These are phyloP conservation scores for Invenusta paracnida DNA, from an alignment of 2,888 invertebrate species.

Conservation along the genomic window DNA sequence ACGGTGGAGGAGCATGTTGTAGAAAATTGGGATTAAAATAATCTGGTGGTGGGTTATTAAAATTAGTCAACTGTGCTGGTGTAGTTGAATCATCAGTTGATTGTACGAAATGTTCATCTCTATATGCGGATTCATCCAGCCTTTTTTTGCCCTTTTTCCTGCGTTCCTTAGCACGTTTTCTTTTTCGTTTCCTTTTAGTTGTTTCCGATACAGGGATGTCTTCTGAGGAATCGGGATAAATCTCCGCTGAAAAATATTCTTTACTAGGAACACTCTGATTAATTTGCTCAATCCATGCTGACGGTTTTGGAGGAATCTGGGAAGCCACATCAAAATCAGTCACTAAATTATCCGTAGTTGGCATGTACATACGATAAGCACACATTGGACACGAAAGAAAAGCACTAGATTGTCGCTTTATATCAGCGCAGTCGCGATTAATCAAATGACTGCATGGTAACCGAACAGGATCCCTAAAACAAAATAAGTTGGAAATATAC, in stretches of 20 bases:
- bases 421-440: conserved; percentile 4
- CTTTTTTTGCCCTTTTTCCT: background rate
- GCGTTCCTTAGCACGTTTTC: conserved; percentile 7
- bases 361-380: background rate
- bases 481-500: background rate
- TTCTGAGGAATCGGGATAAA: background rate
- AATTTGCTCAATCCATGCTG: background rate
- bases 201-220: background rate
- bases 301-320: conserved; percentile 32
- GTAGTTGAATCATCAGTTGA: background rate
- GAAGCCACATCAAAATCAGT: conserved; percentile 35
- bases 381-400: conserved; percentile 31
- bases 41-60: background rate
- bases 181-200: background rate
- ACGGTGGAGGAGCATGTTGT: background rate
- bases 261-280: background rate
- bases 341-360: background rate
- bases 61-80: background rate
- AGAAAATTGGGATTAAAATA: background rate
- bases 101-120: background rate
- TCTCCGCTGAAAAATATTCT: background rate
- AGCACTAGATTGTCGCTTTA: background rate
- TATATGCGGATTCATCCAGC: background rate
- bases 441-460: conserved; percentile 32
- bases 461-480: conserved; percentile 23